phyloP scores from a whole-genome alignment of 2,888 invertebrate genomes.

The Cheilosia soror region DNA sequence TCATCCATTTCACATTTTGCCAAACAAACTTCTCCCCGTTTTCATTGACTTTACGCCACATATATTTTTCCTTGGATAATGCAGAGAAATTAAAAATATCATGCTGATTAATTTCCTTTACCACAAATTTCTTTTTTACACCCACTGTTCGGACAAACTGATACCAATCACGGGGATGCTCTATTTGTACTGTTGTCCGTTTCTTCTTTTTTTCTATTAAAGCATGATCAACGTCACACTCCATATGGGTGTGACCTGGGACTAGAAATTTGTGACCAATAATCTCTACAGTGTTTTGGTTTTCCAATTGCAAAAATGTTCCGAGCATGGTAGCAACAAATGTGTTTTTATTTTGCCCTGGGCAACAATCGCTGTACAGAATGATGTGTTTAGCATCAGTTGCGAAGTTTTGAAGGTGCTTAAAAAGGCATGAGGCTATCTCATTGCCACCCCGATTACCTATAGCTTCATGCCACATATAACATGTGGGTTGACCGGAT shows the following conservation, averaged over 20 bases:
- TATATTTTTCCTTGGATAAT: slow-evolving; percentile 7
- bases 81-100: too few species aligned
- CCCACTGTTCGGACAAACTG: slow-evolving; percentile 8
- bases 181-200: slow-evolving; percentile 3
- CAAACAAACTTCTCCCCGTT: background rate
- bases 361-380: slow-evolving; percentile 9
- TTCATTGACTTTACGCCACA: slow-evolving; percentile 13
- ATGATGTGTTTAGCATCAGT: too few species aligned
- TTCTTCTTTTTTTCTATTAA: slow-evolving; percentile 8
- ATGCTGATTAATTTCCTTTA: too few species aligned
- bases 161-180: slow-evolving; percentile 8
- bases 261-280: slow-evolving; percentile 7
- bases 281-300: background rate
- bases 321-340: slow-evolving; percentile 3
- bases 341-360: slow-evolving; percentile 14
- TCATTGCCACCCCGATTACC: slow-evolving; percentile 68
- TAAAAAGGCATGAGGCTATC: slow-evolving; percentile 62
- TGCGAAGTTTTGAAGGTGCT: slow-evolving; percentile 49
- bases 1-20: slow-evolving; percentile 32
- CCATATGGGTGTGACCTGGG: slow-evolving; percentile 11
- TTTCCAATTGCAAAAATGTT: slow-evolving; percentile 4
- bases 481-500: slow-evolving; percentile 56
- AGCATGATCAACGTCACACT: slow-evolving; percentile 14
- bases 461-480: slow-evolving; percentile 74
- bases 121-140: slow-evolving; percentile 20